Conservation (phyloP, 2,113 vertebrate genomes). For the Gopherus flavomarginatus region DNA sequence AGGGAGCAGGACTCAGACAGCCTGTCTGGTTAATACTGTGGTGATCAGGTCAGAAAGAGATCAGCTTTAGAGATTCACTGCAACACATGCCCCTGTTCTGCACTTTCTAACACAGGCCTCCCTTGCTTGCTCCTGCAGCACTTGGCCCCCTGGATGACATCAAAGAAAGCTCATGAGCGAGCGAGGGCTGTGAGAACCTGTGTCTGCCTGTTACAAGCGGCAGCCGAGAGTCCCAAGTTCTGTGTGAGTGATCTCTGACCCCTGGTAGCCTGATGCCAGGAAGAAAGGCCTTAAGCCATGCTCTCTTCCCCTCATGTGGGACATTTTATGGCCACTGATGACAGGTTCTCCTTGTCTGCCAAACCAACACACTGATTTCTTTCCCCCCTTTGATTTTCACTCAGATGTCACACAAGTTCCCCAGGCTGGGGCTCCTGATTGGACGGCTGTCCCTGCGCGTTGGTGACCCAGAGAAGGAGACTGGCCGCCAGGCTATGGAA, state of each 20-base stretch:
- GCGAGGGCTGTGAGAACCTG: slow-evolving; percentile 55
- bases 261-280: not conserved
- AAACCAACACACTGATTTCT: not conserved
- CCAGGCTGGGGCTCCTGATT: slow-evolving; percentile 49
- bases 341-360: not conserved
- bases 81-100: not conserved
- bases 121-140: slow-evolving; percentile 24
- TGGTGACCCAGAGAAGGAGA: slow-evolving; percentile 53
- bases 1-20: not conserved
- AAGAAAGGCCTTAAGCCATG: not conserved
- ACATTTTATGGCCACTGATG: not conserved
- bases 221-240: not conserved
- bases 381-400: not conserved
- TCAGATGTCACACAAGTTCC: slow-evolving; percentile 52
- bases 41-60: not conserved
- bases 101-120: not conserved
- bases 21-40: not conserved
- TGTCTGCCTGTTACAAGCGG: slow-evolving; percentile 54
- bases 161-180: slow-evolving; percentile 58
- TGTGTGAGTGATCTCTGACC: slow-evolving; percentile 41
- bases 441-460: slow-evolving; percentile 62
- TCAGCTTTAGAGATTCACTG: not conserved
- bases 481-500: slow-evolving; percentile 56
- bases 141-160: slow-evolving; percentile 70
- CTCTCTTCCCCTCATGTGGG: not conserved